These are phyloP conservation scores for Alitta virens DNA, from an alignment of 2,888 invertebrate species.

Conservation along the genomic window DNA sequence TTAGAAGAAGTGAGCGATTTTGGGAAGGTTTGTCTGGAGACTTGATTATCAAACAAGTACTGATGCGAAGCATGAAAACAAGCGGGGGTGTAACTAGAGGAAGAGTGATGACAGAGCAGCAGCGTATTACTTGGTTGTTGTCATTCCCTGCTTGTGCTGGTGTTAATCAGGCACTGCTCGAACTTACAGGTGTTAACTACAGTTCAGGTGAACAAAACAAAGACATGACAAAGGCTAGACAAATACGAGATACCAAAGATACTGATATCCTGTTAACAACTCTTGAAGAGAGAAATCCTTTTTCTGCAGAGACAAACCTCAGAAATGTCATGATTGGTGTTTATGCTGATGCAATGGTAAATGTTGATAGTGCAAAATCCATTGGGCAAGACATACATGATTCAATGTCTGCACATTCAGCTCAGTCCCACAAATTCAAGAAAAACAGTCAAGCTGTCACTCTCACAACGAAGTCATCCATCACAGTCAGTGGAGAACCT, in stretches of 20 bases:
- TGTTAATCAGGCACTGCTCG: slow-evolving; percentile 25
- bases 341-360: slow-evolving; percentile 24
- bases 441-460: slow-evolving; percentile 25
- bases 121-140: slow-evolving; percentile 24
- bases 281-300: slow-evolving; percentile 28
- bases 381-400: slow-evolving; percentile 25
- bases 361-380: slow-evolving; percentile 28
- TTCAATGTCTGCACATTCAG: slow-evolving; percentile 23
- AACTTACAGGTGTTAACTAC: slow-evolving; percentile 13
- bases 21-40: slow-evolving; percentile 37
- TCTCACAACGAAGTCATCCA: slow-evolving; percentile 6
- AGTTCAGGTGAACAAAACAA: slow-evolving; percentile 18
- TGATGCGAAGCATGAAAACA: slow-evolving; percentile 33
- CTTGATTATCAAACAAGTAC: slow-evolving; percentile 34
- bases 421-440: slow-evolving; percentile 22
- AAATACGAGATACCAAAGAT: slow-evolving; percentile 26
- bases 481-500: slow-evolving; percentile 20
- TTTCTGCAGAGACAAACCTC: slow-evolving; percentile 19
- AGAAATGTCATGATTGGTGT: slow-evolving; percentile 33
- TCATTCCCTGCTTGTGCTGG: slow-evolving; percentile 26
- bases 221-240: slow-evolving; percentile 18
- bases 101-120: slow-evolving; percentile 18
- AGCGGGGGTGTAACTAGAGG: slow-evolving; percentile 28
- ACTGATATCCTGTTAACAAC: slow-evolving; percentile 16
- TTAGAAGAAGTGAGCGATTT: slow-evolving; percentile 26